phyloP scores from a whole-genome alignment of 2,113 vertebrate species.

The Lepus americanus region DNA sequence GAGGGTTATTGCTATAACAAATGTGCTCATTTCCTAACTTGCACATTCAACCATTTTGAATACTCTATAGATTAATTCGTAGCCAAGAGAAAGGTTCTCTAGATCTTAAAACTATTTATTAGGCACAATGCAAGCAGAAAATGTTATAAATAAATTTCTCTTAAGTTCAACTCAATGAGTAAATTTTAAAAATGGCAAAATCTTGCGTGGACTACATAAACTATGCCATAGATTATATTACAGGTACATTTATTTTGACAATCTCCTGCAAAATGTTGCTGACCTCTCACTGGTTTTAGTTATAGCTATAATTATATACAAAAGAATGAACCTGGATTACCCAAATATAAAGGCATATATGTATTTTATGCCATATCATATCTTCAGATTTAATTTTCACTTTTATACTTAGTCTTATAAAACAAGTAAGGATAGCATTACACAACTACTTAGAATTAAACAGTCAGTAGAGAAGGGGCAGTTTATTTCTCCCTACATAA shows the following conservation, averaged over 20 bases:
- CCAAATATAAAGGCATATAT: neutral
- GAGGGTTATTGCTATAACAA: slow-evolving; percentile 48
- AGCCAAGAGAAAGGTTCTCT: slow-evolving; percentile 61
- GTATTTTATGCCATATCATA: slow-evolving; percentile 30
- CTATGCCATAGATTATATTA: neutral
- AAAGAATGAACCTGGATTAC: neutral
- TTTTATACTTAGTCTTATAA: neutral
- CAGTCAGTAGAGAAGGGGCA: neutral
- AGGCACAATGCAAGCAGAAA: slow-evolving; percentile 51
- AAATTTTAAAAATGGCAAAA: slow-evolving; percentile 40
- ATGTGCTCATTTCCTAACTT: slow-evolving; percentile 58
- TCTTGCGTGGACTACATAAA: neutral
- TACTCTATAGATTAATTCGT: slow-evolving; percentile 57
- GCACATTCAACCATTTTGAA: slow-evolving; percentile 46
- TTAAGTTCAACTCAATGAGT: slow-evolving; percentile 24
- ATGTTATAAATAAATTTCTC: slow-evolving; percentile 63
- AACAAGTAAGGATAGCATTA: neutral
- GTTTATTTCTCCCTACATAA: neutral
- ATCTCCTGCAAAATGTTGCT: slow-evolving; percentile 37
- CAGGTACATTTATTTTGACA: neutral
- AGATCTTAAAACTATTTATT: slow-evolving; percentile 53
- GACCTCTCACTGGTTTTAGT: neutral
- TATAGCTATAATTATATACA: neutral
- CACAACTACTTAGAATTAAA: neutral
- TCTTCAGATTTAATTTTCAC: neutral